phyloP scores from a whole-genome alignment of 1,140 invertebrate species.

The honey bee (Apis mellifera) region Amel_HAv3.1 CM009936.2:12863501-12864000 shows the following conservation, averaged over 20 bases:
- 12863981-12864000: neutral
- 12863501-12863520: conserved; percentile 27
- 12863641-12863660: conserved; percentile 29
- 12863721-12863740: too few relatives aligned
- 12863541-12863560: conserved; percentile 47
- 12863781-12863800: too few relatives aligned
- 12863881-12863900: too few relatives aligned
- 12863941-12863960: neutral
- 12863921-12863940: neutral
- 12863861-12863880: too few relatives aligned
- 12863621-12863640: conserved; percentile 53
- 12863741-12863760: too few relatives aligned
- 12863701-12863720: too few relatives aligned
- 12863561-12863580: conserved; percentile 54
- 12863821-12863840: too few relatives aligned
- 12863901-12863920: neutral
- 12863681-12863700: neutral
- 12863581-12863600: neutral
- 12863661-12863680: conserved; percentile 31
- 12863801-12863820: too few relatives aligned
- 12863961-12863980: too few relatives aligned
- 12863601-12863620: conserved; percentile 50
- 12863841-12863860: too few relatives aligned
- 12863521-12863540: conserved; percentile 51
- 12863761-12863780: too few relatives aligned